phyloP scores from a whole-genome alignment of 2,113 vertebrate species.

The Apteryx mantelli region DNA sequence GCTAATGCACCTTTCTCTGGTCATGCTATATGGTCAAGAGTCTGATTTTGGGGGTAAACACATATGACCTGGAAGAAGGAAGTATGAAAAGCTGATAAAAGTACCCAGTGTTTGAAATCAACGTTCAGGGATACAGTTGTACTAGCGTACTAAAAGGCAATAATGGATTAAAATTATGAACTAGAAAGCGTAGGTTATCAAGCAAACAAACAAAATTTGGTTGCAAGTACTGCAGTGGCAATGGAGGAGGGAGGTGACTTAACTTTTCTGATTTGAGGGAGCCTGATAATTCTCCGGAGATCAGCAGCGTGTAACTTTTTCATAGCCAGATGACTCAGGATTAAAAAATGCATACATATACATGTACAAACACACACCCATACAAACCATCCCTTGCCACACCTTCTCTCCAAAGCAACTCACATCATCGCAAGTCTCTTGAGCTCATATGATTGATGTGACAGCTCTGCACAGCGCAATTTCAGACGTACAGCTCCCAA shows the following conservation, averaged over 20 bases:
- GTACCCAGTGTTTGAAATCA: fast-evolving
- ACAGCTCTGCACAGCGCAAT: background rate
- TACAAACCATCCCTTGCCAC: background rate
- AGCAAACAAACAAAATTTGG: background rate
- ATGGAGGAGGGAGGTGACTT: background rate
- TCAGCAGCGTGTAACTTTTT: background rate
- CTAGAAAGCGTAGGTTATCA: background rate
- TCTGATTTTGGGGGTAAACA: background rate
- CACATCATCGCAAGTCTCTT: background rate
- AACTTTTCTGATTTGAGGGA: background rate
- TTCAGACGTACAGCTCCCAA: background rate
- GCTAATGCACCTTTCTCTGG: background rate
- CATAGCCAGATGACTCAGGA: background rate
- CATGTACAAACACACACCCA: background rate
- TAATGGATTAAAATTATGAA: background rate
- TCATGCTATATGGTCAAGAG: background rate
- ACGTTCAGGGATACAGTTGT: background rate
- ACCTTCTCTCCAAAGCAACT: background rate
- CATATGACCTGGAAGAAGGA: background rate
- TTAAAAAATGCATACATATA: background rate
- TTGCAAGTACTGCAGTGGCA: background rate
- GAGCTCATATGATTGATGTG: background rate
- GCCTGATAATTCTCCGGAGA: too few relatives aligned
- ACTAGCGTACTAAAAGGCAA: background rate
- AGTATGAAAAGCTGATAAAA: background rate